Conservation (phyloP, 2,888 invertebrate genomes). For the Cheilosia impressa region DNA sequence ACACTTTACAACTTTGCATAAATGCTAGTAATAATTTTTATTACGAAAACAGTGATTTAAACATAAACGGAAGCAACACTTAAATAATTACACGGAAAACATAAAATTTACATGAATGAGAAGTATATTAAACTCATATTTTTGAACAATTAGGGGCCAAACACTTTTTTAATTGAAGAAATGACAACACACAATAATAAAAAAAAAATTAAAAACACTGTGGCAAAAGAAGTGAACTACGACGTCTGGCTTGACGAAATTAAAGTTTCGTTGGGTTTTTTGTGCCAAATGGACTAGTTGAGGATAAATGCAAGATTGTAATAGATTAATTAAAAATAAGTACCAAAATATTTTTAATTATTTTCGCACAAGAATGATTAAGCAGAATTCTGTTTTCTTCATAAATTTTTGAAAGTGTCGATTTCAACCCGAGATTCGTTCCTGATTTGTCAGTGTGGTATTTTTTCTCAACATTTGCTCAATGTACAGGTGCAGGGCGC, state of each 20-base stretch:
- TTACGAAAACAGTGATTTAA: conserved; percentile 12
- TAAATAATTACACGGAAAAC: conserved; percentile 21
- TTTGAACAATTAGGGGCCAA: conserved; percentile 57
- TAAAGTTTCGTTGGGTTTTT: conserved; percentile 36
- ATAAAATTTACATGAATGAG: conserved; percentile 45
- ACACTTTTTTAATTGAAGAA: conserved; percentile 72
- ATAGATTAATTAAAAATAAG: conserved; percentile 6
- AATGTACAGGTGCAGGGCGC: no score
- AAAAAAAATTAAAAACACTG: conserved; percentile 66
- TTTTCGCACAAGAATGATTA: no score
- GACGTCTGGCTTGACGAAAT: conserved; percentile 66
- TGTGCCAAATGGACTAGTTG: neutral
- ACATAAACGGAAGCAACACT: conserved; percentile 7
- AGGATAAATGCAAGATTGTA: neutral
- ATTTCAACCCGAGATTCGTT: no score
- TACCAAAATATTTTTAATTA: no score
- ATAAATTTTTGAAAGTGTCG: no score
- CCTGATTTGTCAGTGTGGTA: no score
- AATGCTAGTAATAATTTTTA: conserved; percentile 19
- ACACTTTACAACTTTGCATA: conserved; percentile 43
- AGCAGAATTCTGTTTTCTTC: no score
- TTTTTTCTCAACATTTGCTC: no score
- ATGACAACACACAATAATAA: conserved; percentile 74
- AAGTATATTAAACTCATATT: conserved; percentile 38
- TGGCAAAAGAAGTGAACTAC: conserved; percentile 63